Base-by-base conservation (phyloP, 2,797 vertebrate species). In the Poliocrania exsul region DNA sequence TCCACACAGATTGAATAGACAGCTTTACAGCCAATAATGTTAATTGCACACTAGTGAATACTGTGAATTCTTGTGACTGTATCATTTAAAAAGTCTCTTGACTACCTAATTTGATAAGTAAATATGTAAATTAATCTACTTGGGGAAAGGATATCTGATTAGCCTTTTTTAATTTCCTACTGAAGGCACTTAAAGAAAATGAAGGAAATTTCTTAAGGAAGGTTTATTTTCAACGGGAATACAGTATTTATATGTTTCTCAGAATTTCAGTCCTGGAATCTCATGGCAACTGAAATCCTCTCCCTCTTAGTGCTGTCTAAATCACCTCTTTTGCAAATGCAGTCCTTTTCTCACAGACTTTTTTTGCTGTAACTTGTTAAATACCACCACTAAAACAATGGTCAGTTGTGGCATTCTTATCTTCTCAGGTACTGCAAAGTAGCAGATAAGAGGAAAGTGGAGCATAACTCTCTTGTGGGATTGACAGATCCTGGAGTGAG, bases 91-190 rank as follows among this genome's bases (percentile, higher is more conserved):
- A 86, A 18, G 62, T 79, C 40, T 57, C 70, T 94, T 67, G 54
- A 50, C 18, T 81, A 51, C 72, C 29, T 81, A 93, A 93, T 92
- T 93, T 83, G 49, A 42, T 90, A 92, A 78, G 26, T 82, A 93
- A 95, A 91, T 87, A 80, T 40, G 46, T 21, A 62, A 26, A 69
- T 37, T 58, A 2, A 61, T 40, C 40, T 91, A 23, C 40, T 51
- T 60, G 21, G 50, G 51, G 5, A 49, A 83, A 85, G 79, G 78
- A 51, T 29, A 20, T 16, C 11, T 50, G 12, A n/a, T 28, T 16
- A 6, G 9, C 46, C 67, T 75, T 50, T 11, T 72, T 28, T 12
- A 44, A 6, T 64, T 74, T 92, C 10, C 26, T 54, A 65, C 4
- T 72, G 26, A 71, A 77, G 2, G 2, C 49, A 49, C 6, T 33